A percentile compares a stretch with the other conserved stretches of the same genome.
Conservation (phyloP, 2,888 invertebrate species). For the Agapostemon virescens region DNA sequence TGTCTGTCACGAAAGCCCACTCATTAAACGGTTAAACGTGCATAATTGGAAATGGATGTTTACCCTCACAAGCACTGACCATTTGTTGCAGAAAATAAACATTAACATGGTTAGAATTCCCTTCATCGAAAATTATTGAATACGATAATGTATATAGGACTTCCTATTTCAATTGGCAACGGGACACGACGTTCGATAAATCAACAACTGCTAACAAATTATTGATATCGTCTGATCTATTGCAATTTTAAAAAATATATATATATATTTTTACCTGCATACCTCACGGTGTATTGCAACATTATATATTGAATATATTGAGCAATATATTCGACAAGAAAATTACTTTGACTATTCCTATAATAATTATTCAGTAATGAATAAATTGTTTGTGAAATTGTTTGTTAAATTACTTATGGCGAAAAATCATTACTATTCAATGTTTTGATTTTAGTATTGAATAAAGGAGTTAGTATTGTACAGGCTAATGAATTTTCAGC, state of each 20-base stretch:
- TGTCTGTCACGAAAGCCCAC: conserved; percentile 11
- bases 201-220: background rate
- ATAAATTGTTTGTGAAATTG: no score
- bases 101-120: conserved; percentile 3
- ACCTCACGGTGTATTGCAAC: background rate
- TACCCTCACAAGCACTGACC: conserved; percentile 17
- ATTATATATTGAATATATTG: background rate
- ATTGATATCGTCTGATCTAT: background rate
- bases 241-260: background rate
- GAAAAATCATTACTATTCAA: no score
- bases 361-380: no score
- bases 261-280: background rate
- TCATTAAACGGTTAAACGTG: conserved; percentile 36
- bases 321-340: background rate
- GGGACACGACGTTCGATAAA: background rate
- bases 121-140: background rate
- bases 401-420: no score
- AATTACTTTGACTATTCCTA: no score
- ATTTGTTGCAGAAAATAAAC: conserved; percentile 16
- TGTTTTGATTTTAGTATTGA: no score
- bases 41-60: conserved; percentile 39
- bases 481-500: no score
- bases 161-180: background rate
- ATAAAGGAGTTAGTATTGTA: no score
- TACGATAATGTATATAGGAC: background rate